A percentile compares a stretch with the other conserved stretches of the same genome.
Evolutionary conservation across 2,113 vertebrate species (phyloP).

Genomic region (Desmodus rotundus): DNA sequence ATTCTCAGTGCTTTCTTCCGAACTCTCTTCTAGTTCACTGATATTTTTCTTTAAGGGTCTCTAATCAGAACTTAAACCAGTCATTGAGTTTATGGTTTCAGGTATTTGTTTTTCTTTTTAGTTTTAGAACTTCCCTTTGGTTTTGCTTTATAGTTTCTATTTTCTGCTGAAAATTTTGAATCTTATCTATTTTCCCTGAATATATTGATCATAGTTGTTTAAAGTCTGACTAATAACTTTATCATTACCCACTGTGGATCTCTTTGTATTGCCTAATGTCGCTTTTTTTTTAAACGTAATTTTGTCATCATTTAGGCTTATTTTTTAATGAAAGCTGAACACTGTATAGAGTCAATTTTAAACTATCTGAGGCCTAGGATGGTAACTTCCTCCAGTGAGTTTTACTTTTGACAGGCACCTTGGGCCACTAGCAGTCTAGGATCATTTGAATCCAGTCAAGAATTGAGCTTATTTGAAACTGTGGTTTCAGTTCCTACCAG

Average conservation of each 20-base stretch:
- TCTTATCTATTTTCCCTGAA: neutral
- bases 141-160: neutral
- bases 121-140: constrained; percentile 38
- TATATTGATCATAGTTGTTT: neutral
- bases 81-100: constrained; percentile 6
- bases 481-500: neutral
- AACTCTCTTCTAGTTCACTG: neutral
- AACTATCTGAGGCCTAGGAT: neutral
- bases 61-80: neutral
- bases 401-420: neutral
- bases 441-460: neutral
- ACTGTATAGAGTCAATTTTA: neutral
- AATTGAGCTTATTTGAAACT: neutral
- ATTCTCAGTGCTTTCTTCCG: neutral
- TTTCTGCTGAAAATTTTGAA: neutral
- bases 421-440: neutral
- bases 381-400: neutral
- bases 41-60: neutral
- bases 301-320: neutral
- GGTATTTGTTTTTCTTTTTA: neutral
- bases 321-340: constrained; percentile 10
- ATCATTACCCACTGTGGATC: neutral
- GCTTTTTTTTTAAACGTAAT: neutral
- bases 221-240: constrained; percentile 10
- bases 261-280: neutral